phyloP scores from a whole-genome alignment of 2,888 invertebrate species.

The Ochropleura plecta region DNA sequence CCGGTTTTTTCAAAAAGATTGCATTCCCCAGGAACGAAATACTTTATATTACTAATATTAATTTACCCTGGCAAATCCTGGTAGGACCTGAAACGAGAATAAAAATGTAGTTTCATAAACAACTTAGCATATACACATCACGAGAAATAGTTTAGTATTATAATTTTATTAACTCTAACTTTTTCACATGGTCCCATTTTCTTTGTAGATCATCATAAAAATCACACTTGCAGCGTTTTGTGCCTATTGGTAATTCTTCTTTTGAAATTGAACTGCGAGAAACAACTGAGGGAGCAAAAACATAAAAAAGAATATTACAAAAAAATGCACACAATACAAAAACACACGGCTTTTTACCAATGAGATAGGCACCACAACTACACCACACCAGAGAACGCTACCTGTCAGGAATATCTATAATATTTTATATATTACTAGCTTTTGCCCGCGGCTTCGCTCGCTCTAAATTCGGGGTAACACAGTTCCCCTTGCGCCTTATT shows the following conservation, averaged over 20 bases:
- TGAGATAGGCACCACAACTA: too few relatives aligned
- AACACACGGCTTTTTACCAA: too few relatives aligned
- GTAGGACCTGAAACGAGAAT: constrained; percentile 34
- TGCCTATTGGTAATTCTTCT: background rate
- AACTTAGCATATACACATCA: background rate
- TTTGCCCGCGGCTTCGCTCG: too few relatives aligned
- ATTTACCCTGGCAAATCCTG: constrained; percentile 27
- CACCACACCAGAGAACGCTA: too few relatives aligned
- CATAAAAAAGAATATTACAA: too few relatives aligned
- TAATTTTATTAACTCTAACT: constrained; percentile 18
- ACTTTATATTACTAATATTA: background rate
- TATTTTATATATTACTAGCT: too few relatives aligned
- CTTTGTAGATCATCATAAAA: constrained; percentile 42
- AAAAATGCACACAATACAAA: too few relatives aligned
- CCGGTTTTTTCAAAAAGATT: background rate
- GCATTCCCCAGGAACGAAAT: background rate
- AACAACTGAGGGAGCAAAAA: constrained; percentile 16
- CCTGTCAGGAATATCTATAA: too few relatives aligned
- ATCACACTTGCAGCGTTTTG: constrained; percentile 31
- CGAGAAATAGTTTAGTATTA: background rate
- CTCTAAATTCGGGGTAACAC: too few relatives aligned
- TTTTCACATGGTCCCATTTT: constrained; percentile 39
- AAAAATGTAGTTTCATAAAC: background rate
- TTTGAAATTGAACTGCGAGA: constrained; percentile 16
- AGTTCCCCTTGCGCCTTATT: too few relatives aligned